Evolutionary conservation across 2,888 invertebrate species (phyloP).

Genomic region (Argyresthia goedartella): DNA sequence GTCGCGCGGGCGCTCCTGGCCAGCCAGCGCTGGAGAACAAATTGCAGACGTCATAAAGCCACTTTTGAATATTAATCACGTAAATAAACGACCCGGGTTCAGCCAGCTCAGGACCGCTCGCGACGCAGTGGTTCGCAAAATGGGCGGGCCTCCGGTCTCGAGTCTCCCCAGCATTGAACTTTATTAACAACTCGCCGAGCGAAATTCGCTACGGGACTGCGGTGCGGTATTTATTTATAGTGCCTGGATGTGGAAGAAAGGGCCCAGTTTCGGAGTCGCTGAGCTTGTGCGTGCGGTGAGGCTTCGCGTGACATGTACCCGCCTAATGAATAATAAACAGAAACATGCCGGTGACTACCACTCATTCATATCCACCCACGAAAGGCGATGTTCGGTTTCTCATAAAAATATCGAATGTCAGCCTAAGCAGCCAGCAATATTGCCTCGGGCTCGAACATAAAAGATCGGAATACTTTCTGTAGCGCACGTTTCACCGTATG

Average conservation of each 20-base stretch:
- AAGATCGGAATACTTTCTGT: neutral
- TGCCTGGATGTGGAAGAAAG: conserved; percentile 1
- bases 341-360: conserved; percentile 34
- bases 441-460: conserved; percentile 20
- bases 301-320: conserved; percentile 61
- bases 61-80: conserved; percentile 57
- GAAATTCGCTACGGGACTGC: neutral
- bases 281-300: conserved; percentile 51
- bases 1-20: conserved; percentile 30
- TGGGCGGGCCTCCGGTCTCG: too few species aligned
- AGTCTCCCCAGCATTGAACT: neutral
- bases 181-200: neutral
- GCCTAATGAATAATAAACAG: conserved; percentile 68
- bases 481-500: neutral
- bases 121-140: neutral
- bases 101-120: neutral
- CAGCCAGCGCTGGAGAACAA: conserved; percentile 39
- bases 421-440: conserved; percentile 36
- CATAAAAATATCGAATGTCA: conserved; percentile 47
- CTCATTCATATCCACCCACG: conserved; percentile 64
- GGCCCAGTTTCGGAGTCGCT: conserved; percentile 52
- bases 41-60: conserved; percentile 51
- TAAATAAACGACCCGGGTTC: conserved; percentile 38
- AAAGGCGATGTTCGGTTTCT: conserved; percentile 52
- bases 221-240: neutral